phyloP scores from a whole-genome alignment of 35 echinoderm and acorn worm species.

The Acanthaster planci region DNA sequence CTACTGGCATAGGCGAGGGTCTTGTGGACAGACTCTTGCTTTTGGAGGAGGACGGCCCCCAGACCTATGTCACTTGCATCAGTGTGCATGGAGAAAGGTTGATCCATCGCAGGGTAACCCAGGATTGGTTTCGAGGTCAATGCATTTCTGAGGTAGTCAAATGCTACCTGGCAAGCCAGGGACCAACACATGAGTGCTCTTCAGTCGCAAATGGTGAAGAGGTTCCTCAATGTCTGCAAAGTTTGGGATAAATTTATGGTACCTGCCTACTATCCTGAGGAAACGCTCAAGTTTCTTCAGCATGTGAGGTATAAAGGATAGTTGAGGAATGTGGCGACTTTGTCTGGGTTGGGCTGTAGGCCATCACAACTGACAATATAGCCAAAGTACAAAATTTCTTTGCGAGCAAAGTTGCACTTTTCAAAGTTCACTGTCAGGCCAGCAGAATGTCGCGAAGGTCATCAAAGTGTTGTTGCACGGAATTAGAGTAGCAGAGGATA shows the following conservation, averaged over 20 bases:
- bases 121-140: slow-evolving; percentile 24
- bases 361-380: slow-evolving; percentile 18
- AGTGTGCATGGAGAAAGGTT: slow-evolving; percentile 20
- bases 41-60: slow-evolving; percentile 38
- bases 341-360: not conserved
- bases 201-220: not conserved
- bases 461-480: slow-evolving; percentile 48
- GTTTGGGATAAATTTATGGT: slow-evolving; percentile 34
- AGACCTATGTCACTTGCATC: slow-evolving; percentile 37
- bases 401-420: slow-evolving; percentile 17
- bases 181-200: slow-evolving; percentile 7
- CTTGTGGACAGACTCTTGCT: not conserved
- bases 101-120: not conserved
- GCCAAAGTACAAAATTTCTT: slow-evolving; percentile 21
- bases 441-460: slow-evolving; percentile 37
- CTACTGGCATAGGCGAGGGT: slow-evolving; percentile 39
- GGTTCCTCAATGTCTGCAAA: slow-evolving; percentile 39
- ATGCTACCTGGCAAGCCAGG: not conserved
- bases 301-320: slow-evolving; percentile 7
- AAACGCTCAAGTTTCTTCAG: slow-evolving; percentile 29
- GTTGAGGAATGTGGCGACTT: not conserved
- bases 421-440: slow-evolving; percentile 31
- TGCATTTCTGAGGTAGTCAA: slow-evolving; percentile 14
- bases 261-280: slow-evolving; percentile 27
- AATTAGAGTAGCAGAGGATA: slow-evolving; percentile 42